Base-by-base conservation (phyloP, 2,888 invertebrate species). In the Scelioninae gen. 2 region DNA sequence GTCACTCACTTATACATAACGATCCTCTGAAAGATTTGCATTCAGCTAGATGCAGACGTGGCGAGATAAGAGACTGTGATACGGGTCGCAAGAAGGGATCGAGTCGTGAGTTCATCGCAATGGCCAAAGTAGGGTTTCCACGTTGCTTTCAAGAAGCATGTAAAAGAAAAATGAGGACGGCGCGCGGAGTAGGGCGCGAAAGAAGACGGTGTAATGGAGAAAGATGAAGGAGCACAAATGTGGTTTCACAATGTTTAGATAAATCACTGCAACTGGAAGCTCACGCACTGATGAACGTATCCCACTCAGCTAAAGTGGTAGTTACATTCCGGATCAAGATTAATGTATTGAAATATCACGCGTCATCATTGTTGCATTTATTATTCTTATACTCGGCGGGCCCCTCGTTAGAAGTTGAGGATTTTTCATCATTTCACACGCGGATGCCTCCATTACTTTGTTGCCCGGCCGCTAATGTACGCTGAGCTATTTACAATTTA, bases 1-100 rank as follows among this genome's bases (percentile, higher is more conserved):
- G 75, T 71, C 73, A 75, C 75, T 75, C 75, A 75, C 75, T 75
- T 75, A 75, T 73, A 75, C 67, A 71, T 73, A 73, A 70, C 73
- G 73, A 73, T 70, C 71, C 67, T 70, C 67, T 75, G 70, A 75
- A 75, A 75, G 75, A 73, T 75, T 75, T 75, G 73, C 75, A 75
- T 75, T 73, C 73, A 57, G 63, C 73, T 61, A 58, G 73, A 65
- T 70, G 75, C 73, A 73, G 75, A 73, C 75, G 70, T 70, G 52
- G 61, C 60, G 53, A 70, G 73, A 75, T 75, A 75, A 73, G 73
- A 73, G 75, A 75, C 70, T 67, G 73, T 73, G 75, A 75, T 67
- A 70, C 73, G 75, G 75, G 75, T 75, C 72, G 65, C 61, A 50
- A 50, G 65, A 75, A 55, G 55, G 75, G 55, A 57, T 64, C 67